phyloP scores from a whole-genome alignment of 2,797 vertebrate genomes.

The Selene dorsalis region DNA sequence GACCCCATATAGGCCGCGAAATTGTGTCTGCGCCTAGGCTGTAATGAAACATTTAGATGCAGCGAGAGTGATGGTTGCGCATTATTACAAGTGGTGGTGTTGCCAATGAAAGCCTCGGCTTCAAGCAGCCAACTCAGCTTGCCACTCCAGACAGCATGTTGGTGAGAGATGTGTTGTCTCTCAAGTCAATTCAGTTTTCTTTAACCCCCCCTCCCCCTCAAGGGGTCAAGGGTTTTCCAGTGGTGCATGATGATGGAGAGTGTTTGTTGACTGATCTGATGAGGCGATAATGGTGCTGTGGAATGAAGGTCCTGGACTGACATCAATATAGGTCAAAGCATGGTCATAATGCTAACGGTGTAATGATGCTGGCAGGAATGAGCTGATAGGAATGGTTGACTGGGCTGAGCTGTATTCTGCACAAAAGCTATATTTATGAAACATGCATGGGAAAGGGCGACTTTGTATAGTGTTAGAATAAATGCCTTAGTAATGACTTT shows the following conservation, averaged over 20 bases:
- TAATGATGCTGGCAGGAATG: constrained; percentile 2
- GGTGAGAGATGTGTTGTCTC: constrained; percentile 50
- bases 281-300: constrained; percentile 23
- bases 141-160: constrained; percentile 43
- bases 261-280: constrained; percentile 49
- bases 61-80: constrained; percentile 77
- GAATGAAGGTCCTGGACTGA: constrained; percentile 1
- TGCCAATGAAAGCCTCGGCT: constrained; percentile 53
- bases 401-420: neutral
- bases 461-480: neutral
- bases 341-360: neutral
- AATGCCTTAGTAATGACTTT: neutral
- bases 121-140: constrained; percentile 43
- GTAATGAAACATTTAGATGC: constrained; percentile 88
- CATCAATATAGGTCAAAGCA: constrained; percentile 21
- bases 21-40: constrained; percentile 82
- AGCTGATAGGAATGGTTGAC: constrained; percentile 14
- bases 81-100: constrained; percentile 78
- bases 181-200: constrained; percentile 32
- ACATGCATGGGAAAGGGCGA: neutral
- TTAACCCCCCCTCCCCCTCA: neutral
- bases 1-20: constrained; percentile 80
- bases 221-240: constrained; percentile 56
- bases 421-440: neutral
- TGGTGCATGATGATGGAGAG: constrained; percentile 27